Percentiles rank a stretch among this genome's conserved stretches.
Evolutionary conservation across 2,888 invertebrate species (phyloP).

Genomic region (Scaptodrosophila latifasciaeformis): DNA sequence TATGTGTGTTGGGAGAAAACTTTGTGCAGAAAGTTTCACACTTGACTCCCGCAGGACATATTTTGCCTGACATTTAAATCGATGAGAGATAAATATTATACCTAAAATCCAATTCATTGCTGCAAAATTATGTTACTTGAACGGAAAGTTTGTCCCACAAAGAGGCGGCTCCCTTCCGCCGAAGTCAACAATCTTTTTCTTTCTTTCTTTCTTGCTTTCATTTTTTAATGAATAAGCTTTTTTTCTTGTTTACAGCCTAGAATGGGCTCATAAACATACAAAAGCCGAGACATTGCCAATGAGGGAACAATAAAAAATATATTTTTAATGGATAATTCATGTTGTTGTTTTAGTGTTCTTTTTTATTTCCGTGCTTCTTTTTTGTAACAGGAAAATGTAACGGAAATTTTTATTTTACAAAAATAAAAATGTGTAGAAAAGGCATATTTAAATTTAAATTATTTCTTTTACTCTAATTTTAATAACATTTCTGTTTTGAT

Average conservation of each 20-base stretch:
- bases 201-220: background rate
- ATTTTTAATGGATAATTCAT: conserved; percentile 53
- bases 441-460: conserved; percentile 26
- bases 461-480: too few species aligned
- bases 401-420: too few species aligned
- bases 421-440: background rate
- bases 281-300: conserved; percentile 8
- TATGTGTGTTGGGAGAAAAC: conserved; percentile 22
- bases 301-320: conserved; percentile 31
- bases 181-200: background rate
- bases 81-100: conserved; percentile 60
- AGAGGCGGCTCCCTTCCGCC: too few species aligned
- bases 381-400: too few species aligned
- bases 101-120: conserved; percentile 50
- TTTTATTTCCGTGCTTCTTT: too few species aligned
- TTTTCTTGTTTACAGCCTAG: too few species aligned
- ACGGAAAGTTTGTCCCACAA: conserved; percentile 31
- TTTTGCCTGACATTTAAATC: conserved; percentile 59
- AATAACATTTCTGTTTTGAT: too few species aligned
- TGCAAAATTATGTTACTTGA: conserved; percentile 49
- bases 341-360: too few species aligned
- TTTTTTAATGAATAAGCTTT: conserved; percentile 47
- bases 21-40: conserved; percentile 55
- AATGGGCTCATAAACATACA: conserved; percentile 34
- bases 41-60: conserved; percentile 58